Evolutionary conservation across 2,888 invertebrate genomes (phyloP).

Genomic region (Trisateles emortualis): DNA sequence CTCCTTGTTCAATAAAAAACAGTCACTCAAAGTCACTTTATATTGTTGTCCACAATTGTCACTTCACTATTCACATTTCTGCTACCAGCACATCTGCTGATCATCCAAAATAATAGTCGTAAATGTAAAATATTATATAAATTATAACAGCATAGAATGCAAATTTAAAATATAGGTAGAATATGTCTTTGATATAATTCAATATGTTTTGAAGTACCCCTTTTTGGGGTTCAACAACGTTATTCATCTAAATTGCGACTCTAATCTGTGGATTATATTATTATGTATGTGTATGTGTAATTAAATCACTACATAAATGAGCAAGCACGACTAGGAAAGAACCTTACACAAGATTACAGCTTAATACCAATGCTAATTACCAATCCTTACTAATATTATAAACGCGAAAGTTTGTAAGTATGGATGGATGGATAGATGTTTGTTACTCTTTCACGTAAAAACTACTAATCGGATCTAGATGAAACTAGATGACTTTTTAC

Average conservation of each 20-base stretch:
- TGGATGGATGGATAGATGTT: no score
- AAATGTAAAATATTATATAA: conserved; percentile 75
- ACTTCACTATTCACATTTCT: conserved; percentile 67
- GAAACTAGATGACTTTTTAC: no score
- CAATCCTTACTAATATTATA: no score
- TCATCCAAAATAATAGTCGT: conserved; percentile 77
- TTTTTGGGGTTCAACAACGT: conserved; percentile 42
- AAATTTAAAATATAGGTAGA: conserved; percentile 75
- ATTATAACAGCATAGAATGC: conserved; percentile 73
- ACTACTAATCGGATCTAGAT: no score
- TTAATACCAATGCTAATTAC: no score
- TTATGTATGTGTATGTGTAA: conserved; percentile 1
- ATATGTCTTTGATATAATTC: conserved; percentile 69
- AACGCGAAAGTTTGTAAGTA: no score
- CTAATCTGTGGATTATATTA: conserved; percentile 4
- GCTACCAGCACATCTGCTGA: conserved; percentile 27
- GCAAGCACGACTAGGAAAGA: no score
- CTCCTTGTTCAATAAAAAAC: conserved; percentile 14
- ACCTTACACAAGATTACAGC: no score
- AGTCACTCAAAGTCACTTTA: conserved; percentile 32
- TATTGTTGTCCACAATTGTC: conserved; percentile 17
- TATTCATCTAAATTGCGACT: conserved; percentile 38
- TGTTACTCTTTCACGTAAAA: no score
- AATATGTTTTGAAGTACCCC: conserved; percentile 55
- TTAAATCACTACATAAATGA: no score